Percentiles rank a stretch among this genome's conserved stretches.
Evolutionary conservation across 2,888 invertebrate genomes (phyloP).

Genomic region (Paralinhomoeus sp.): DNA sequence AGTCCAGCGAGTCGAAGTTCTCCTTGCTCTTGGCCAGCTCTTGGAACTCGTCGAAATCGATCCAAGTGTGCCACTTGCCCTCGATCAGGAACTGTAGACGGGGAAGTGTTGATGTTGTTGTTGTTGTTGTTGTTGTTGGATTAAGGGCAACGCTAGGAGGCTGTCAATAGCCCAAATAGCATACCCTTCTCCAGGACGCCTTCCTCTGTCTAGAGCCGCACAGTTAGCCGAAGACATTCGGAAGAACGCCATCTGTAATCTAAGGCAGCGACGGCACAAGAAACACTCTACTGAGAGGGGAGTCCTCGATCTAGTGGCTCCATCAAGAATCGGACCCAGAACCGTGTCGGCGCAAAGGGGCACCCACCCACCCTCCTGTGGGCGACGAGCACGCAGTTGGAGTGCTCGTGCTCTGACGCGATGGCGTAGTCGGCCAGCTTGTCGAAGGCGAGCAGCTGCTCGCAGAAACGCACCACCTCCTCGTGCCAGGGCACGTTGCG

Average conservation of each 20-base stretch:
- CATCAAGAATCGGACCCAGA: too few species aligned
- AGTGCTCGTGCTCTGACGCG: conserved; percentile 39
- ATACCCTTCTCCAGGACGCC: too few species aligned
- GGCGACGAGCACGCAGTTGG: conserved; percentile 37
- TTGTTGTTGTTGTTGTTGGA: too few species aligned
- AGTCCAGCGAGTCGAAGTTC: conserved; percentile 34
- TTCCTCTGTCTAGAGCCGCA: too few species aligned
- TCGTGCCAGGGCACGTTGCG: conserved; percentile 39
- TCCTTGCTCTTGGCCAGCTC: conserved; percentile 23
- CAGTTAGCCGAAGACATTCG: too few species aligned
- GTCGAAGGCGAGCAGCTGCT: conserved; percentile 25
- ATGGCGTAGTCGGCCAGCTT: conserved; percentile 30
- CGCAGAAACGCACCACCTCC: conserved; percentile 25
- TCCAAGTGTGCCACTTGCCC: conserved; percentile 38
- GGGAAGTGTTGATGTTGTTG: conserved; percentile 1
- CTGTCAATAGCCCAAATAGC: too few species aligned
- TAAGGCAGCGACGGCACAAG: too few species aligned
- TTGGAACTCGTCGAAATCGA: conserved; percentile 36
- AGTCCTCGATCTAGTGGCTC: too few species aligned
- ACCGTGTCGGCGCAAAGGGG: too few species aligned
- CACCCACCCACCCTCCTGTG: conserved; percentile 31
- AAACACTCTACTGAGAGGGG: too few species aligned
- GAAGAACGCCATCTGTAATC: too few species aligned
- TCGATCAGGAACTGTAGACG: conserved; percentile 31
- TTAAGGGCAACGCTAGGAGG: too few species aligned